Base-by-base conservation (phyloP, 2,113 vertebrate genomes). In the Lampris megalopsis region DNA sequence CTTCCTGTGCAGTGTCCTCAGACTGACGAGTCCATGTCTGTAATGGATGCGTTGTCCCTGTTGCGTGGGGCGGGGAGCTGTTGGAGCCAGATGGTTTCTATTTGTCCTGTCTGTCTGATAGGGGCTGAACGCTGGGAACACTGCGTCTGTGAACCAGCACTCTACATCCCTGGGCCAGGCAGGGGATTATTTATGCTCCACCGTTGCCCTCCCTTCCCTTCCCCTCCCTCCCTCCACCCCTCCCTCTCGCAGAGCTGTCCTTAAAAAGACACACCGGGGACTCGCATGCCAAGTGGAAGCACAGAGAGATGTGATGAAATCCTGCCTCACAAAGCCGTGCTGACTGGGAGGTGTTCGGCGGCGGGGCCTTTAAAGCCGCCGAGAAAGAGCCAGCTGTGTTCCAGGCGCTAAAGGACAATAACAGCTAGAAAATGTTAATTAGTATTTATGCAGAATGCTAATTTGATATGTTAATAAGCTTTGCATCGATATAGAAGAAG, bases 1-100 rank as follows among this genome's bases (percentile, higher is more conserved):
- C 41, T 49, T 47, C 75, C 41, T 49, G 45, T 64, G 56, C 37
- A 36, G 65, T 47, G 59, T 13, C 13, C 37, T 75, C 63, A 6
- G 60, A 57, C 64, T 73, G 80, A 77, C 75, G 76, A 78, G 67
- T 80, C 68, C 79, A 82, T 89, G 77, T 86, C 88, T 91, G 92
- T 94, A 94, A 93, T 93, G 91, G 95, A 92, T 92, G 91, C 88
- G 91, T 93, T 93, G 92, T 95, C 89, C 93, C 94, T 86, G 77
- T 80, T 78, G 88, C 80, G 80, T 75, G 81, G 89, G 87, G 68
- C 24, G 79, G 75, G 89, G 80, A 83, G 91, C 92, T 60, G 90
- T 59, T 88, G 64, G 82, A 94, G 92, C 92, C 96, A 96, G 96
- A 96, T 96, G 96, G 94, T 94, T 95, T 92, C 91, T 93, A 94